Conservation (phyloP, 2,113 vertebrate species). For the Melanocharis versteri region DNA sequence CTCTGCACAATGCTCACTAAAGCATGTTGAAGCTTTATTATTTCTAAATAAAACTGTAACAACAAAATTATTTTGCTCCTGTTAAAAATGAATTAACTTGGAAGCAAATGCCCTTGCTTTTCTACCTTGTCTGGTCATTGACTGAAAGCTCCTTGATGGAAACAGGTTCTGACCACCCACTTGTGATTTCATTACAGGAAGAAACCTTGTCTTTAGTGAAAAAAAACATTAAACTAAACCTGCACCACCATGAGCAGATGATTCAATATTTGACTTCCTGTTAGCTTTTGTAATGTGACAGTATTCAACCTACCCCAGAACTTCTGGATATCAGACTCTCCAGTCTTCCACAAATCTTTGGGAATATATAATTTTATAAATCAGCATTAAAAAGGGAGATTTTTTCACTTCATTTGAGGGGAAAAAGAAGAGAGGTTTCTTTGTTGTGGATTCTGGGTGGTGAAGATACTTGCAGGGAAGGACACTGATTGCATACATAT, state of each 20-base stretch:
- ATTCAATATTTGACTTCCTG: neutral
- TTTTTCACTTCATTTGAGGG: neutral
- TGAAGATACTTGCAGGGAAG: neutral
- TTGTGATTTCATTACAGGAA: neutral
- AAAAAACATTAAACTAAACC: neutral
- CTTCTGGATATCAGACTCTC: neutral
- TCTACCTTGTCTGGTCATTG: neutral
- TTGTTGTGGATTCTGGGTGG: neutral
- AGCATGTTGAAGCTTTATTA: neutral
- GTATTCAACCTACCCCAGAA: neutral
- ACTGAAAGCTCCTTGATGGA: neutral
- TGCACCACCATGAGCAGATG: neutral
- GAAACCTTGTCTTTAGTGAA: neutral
- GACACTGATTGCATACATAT: neutral
- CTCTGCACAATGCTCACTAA: neutral
- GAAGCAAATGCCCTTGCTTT: neutral
- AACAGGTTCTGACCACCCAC: neutral
- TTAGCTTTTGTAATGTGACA: neutral
- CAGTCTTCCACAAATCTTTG: neutral
- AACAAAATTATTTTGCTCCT: neutral
- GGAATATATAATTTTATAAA: accelerated
- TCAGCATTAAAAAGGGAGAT: neutral
- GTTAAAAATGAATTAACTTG: neutral
- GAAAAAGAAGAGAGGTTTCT: accelerated
- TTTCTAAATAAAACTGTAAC: neutral